Evolutionary conservation across 2,797 vertebrate species (phyloP).

Genomic region (Antennarius maculatus): DNA sequence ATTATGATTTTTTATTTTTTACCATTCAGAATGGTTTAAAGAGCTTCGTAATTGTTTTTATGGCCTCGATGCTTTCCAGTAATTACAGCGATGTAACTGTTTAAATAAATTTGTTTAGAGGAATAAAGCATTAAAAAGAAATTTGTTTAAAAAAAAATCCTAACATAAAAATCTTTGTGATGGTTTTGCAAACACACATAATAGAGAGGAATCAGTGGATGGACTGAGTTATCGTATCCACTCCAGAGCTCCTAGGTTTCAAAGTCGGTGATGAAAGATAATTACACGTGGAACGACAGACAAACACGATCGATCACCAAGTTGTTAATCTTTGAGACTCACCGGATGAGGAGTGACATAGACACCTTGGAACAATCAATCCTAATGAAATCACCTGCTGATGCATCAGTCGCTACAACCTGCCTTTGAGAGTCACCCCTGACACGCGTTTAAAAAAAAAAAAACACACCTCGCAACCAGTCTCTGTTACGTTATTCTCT

Average conservation of each 20-base stretch:
- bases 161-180: too few relatives aligned
- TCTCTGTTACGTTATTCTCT: slow-evolving; percentile 38
- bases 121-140: not conserved
- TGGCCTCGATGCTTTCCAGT: too few relatives aligned
- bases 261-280: slow-evolving; percentile 18
- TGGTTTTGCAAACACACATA: not conserved
- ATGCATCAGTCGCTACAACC: slow-evolving; percentile 48
- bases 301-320: slow-evolving; percentile 42
- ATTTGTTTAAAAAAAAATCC: slow-evolving; percentile 3
- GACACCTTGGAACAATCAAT: slow-evolving; percentile 58
- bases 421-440: not conserved
- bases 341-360: slow-evolving; percentile 60
- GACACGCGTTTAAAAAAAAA: too few relatives aligned
- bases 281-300: slow-evolving; percentile 21
- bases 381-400: slow-evolving; percentile 59
- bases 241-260: slow-evolving; percentile 5
- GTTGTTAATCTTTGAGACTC: slow-evolving; percentile 52
- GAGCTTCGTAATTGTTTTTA: not conserved
- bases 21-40: not conserved
- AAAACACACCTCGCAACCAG: slow-evolving; percentile 3
- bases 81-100: not conserved
- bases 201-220: not conserved
- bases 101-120: not conserved
- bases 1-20: not conserved
- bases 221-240: slow-evolving; percentile 5